These are phyloP conservation scores for Saccostrea glomerata DNA, from an alignment of 1,140 invertebrate species.

Conservation along the genomic window DNA sequence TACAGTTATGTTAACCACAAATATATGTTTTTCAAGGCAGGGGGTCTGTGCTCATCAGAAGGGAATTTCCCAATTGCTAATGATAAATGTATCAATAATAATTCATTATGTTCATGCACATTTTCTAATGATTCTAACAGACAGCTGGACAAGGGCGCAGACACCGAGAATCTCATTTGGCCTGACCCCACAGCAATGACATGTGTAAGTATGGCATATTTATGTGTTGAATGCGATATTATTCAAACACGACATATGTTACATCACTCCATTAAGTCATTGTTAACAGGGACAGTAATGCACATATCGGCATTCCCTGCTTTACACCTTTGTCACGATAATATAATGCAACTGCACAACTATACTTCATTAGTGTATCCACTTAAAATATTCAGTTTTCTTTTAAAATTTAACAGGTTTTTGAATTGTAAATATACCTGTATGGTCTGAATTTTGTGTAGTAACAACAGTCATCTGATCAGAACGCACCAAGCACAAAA, in stretches of 20 bases:
- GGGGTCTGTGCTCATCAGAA: not conserved
- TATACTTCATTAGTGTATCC: not conserved
- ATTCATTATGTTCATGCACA: not conserved
- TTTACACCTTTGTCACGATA: constrained; percentile 23
- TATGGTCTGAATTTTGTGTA: not conserved
- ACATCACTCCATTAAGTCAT: constrained; percentile 6
- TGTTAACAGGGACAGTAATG: constrained; percentile 18
- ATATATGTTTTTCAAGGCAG: not conserved
- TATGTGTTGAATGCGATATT: constrained; percentile 26
- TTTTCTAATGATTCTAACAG: not conserved
- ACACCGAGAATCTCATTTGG: constrained; percentile 12
- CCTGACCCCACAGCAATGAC: constrained; percentile 27
- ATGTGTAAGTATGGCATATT: constrained; percentile 34
- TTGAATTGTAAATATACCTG: not conserved
- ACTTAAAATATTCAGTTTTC: not conserved
- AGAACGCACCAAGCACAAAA: constrained; percentile 3
- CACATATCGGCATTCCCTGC: constrained; percentile 5
- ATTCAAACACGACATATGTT: constrained; percentile 36
- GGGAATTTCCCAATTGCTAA: not conserved
- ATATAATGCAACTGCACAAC: not conserved
- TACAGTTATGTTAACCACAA: too few relatives aligned
- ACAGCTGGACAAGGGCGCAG: constrained; percentile 5
- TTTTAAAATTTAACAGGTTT: not conserved
- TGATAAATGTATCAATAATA: not conserved
- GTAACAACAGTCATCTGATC: constrained; percentile 6